phyloP scores from a whole-genome alignment of 2,888 invertebrate species.

The Himalopsyche kuldschensis region DNA sequence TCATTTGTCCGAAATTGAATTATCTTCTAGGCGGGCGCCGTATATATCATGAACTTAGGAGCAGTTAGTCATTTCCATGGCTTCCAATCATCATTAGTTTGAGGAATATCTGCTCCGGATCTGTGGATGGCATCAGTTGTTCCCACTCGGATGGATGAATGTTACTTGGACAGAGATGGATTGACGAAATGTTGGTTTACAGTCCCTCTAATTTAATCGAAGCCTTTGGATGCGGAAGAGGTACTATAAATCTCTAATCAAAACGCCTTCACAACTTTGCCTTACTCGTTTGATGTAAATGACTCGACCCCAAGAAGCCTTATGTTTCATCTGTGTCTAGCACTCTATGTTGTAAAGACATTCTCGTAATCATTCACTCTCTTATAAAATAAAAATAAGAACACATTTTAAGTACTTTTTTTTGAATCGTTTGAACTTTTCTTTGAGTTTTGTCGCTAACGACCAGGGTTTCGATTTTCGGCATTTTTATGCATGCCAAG shows the following conservation, averaged over 20 bases:
- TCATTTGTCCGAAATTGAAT: background rate
- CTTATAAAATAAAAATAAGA: too few species aligned
- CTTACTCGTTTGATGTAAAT: background rate
- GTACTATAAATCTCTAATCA: background rate
- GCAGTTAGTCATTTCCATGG: background rate
- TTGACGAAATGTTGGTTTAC: background rate
- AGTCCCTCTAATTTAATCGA: background rate
- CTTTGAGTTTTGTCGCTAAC: too few species aligned
- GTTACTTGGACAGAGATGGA: background rate
- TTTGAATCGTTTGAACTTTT: too few species aligned
- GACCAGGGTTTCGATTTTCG: too few species aligned
- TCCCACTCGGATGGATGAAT: background rate
- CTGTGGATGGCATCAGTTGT: background rate
- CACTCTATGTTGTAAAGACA: too few species aligned
- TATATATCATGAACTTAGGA: background rate
- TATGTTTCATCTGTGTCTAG: too few species aligned
- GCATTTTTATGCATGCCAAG: too few species aligned
- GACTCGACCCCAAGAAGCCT: too few species aligned
- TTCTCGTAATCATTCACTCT: too few species aligned
- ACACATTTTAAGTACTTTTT: too few species aligned
- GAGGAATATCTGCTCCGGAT: background rate
- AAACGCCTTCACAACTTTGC: background rate
- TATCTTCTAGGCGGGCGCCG: background rate
- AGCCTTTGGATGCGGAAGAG: background rate
- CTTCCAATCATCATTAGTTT: background rate